These are phyloP conservation scores for Mythimna lalbum DNA, from an alignment of 2,888 invertebrate species.

Conservation along the genomic window DNA sequence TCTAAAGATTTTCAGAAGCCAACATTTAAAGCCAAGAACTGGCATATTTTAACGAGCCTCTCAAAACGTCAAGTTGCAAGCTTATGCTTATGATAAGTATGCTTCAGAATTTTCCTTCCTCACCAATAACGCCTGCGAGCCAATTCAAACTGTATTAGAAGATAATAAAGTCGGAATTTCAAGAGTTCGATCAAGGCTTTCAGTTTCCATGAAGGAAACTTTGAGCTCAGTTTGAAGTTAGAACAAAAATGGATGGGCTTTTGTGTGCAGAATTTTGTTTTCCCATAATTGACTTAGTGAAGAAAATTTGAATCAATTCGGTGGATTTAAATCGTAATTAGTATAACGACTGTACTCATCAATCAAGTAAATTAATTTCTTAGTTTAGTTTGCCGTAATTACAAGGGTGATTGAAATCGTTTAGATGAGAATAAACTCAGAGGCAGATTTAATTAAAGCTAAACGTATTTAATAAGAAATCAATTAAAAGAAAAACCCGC, in stretches of 20 bases:
- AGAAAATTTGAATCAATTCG: constrained; percentile 15
- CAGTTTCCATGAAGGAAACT: constrained; percentile 19
- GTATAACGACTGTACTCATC: constrained; percentile 23
- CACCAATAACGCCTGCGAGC: constrained; percentile 17
- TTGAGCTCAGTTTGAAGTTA: constrained; percentile 27
- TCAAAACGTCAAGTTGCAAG: constrained; percentile 46
- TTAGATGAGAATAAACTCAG: not conserved
- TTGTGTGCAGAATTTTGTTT: not conserved
- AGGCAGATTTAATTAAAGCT: not conserved
- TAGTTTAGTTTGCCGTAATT: constrained; percentile 6
- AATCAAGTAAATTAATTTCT: constrained; percentile 37
- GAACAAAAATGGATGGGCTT: constrained; percentile 22
- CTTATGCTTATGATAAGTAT: constrained; percentile 48
- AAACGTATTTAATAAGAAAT: not conserved
- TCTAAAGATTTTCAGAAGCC: not conserved
- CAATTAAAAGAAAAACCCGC: not conserved
- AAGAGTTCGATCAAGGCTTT: constrained; percentile 19
- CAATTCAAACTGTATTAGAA: constrained; percentile 49
- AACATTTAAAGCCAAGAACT: constrained; percentile 32
- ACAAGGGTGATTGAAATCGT: not conserved
- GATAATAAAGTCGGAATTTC: constrained; percentile 41
- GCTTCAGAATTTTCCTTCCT: constrained; percentile 45
- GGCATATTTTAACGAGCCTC: constrained; percentile 55
- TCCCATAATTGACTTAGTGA: not conserved
- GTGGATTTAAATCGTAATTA: constrained; percentile 27